Evolutionary conservation across 2,888 invertebrate species (phyloP).

Genomic region (Ptilodon capucinus): DNA sequence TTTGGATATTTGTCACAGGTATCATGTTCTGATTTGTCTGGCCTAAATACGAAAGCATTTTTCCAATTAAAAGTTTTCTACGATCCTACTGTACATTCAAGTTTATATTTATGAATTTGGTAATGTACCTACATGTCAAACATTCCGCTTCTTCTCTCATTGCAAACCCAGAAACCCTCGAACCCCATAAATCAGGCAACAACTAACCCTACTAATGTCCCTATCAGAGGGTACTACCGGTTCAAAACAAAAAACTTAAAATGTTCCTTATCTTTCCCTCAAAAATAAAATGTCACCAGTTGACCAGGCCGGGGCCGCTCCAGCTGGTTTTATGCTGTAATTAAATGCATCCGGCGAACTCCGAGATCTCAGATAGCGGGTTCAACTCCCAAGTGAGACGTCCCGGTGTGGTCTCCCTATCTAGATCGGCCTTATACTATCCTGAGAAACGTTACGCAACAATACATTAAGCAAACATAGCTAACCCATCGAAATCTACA

Average conservation of each 20-base stretch:
- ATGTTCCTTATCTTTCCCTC: conserved; percentile 15
- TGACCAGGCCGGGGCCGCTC: conserved; percentile 37
- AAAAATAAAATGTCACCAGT: conserved; percentile 46
- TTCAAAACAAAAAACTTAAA: background rate
- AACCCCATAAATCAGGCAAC: too few species aligned
- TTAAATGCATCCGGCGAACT: conserved; percentile 49
- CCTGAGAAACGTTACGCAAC: background rate
- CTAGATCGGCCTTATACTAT: conserved; percentile 51
- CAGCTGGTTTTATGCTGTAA: conserved; percentile 53
- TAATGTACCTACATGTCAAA: too few species aligned
- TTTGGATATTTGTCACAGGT: too few species aligned
- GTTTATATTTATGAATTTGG: too few species aligned
- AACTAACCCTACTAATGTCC: too few species aligned
- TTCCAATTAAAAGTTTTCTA: too few species aligned
- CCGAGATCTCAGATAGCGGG: conserved; percentile 65
- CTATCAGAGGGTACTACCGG: background rate
- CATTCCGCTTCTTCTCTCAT: too few species aligned
- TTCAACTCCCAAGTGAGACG: conserved; percentile 64
- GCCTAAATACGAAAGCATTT: too few species aligned
- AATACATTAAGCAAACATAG: background rate
- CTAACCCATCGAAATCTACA: background rate
- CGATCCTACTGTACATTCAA: too few species aligned
- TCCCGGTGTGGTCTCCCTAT: conserved; percentile 74
- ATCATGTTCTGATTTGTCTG: too few species aligned
- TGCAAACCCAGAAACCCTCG: too few species aligned